Evolutionary conservation across 2,888 invertebrate species (phyloP).

Genomic region (Mamestra brassicae): DNA sequence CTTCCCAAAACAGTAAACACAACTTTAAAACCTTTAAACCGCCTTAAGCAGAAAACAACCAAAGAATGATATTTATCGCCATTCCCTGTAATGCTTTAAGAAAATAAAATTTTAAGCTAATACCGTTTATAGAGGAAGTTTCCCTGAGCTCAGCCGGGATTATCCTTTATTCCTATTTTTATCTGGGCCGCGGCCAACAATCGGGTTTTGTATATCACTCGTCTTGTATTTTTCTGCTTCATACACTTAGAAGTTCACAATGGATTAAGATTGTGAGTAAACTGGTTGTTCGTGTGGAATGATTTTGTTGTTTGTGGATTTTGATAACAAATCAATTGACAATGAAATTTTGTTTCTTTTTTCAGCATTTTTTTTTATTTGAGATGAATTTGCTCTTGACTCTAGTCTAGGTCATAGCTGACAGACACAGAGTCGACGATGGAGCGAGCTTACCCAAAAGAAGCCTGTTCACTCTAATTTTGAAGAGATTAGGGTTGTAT

Average conservation of each 20-base stretch:
- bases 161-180: constrained; percentile 62
- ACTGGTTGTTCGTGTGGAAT: neutral
- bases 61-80: constrained; percentile 55
- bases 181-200: constrained; percentile 59
- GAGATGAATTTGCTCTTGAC: too few relatives aligned
- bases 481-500: too few relatives aligned
- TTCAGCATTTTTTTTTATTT: too few relatives aligned
- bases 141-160: constrained; percentile 45
- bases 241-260: constrained; percentile 37
- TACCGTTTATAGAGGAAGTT: constrained; percentile 63
- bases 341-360: too few relatives aligned
- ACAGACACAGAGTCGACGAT: too few relatives aligned
- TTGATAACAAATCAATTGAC: neutral
- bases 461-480: too few relatives aligned
- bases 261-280: constrained; percentile 32
- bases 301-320: neutral
- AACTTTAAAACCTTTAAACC: constrained; percentile 3
- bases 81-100: constrained; percentile 57
- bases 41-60: constrained; percentile 35
- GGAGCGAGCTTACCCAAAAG: too few relatives aligned
- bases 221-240: constrained; percentile 46
- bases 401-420: too few relatives aligned
- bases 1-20: too few relatives aligned
- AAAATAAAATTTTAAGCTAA: constrained; percentile 67
- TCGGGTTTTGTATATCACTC: constrained; percentile 51